Evolutionary conservation across 1,140 invertebrate genomes (phyloP).

Genomic region (Macrostomum lignano): DNA sequence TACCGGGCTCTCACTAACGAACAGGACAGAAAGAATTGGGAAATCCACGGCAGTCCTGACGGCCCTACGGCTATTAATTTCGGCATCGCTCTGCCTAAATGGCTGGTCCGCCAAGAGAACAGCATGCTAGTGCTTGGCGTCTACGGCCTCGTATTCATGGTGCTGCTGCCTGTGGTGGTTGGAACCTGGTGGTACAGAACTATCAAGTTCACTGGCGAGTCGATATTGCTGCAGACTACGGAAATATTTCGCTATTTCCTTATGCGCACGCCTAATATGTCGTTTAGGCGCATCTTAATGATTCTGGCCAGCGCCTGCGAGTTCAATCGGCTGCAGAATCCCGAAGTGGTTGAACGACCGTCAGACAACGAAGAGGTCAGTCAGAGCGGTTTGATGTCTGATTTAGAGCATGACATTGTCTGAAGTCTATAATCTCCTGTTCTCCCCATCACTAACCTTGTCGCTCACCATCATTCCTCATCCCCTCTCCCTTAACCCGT

Average conservation of each 20-base stretch:
- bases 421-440: too few species aligned
- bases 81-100: constrained; percentile 91
- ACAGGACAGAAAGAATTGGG: constrained; percentile 80
- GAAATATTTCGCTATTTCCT: constrained; percentile 82
- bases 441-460: too few species aligned
- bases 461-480: too few species aligned
- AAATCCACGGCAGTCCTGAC: constrained; percentile 95
- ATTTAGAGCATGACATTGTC: too few species aligned
- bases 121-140: constrained; percentile 61
- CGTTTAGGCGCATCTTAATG: constrained; percentile 49
- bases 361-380: constrained; percentile 84
- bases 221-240: constrained; percentile 73
- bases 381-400: too few species aligned
- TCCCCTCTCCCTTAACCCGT: too few species aligned
- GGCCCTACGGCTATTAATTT: constrained; percentile 92
- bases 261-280: constrained; percentile 70
- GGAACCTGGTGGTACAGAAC: constrained; percentile 93
- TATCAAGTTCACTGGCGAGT: constrained; percentile 74
- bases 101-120: constrained; percentile 99
- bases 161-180: constrained; percentile 63
- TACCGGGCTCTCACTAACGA: constrained; percentile 66
- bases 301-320: constrained; percentile 76
- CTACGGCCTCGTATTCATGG: constrained; percentile 87
- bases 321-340: constrained; percentile 72
- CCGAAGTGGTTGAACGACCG: constrained; percentile 63